A percentile compares a stretch with the other conserved stretches of the same genome.
phyloP scores from a whole-genome alignment of 2,888 invertebrate genomes.

The Cerceris rybyensis region DNA sequence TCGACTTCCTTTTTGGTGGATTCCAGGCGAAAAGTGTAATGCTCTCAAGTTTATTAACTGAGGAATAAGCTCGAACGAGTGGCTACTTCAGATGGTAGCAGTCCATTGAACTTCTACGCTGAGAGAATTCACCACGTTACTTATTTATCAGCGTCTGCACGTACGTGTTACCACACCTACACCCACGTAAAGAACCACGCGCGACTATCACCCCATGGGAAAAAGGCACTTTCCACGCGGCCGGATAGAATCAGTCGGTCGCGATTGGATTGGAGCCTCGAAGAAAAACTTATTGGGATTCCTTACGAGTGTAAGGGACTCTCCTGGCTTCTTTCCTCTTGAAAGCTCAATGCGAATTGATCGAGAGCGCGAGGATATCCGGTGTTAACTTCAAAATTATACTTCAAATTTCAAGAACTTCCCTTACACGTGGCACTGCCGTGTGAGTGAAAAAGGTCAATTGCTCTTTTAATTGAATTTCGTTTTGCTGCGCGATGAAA shows the following conservation, averaged over 20 bases:
- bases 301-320: constrained; percentile 61
- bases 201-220: constrained; percentile 55
- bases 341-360: constrained; percentile 42
- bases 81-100: constrained; percentile 22
- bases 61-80: constrained; percentile 31
- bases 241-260: constrained; percentile 61
- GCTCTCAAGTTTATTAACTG: constrained; percentile 63
- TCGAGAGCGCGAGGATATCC: constrained; percentile 41
- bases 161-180: constrained; percentile 31
- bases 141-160: constrained; percentile 64
- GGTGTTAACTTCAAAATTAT: constrained; percentile 33
- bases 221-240: constrained; percentile 64
- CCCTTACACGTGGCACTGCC: too few relatives aligned
- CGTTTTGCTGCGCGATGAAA: too few relatives aligned
- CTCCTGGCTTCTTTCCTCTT: constrained; percentile 37
- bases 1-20: not conserved
- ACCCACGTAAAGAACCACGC: constrained; percentile 43
- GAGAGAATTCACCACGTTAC: constrained; percentile 66
- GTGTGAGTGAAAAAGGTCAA: too few relatives aligned
- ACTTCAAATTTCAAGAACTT: constrained; percentile 25
- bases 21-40: not conserved
- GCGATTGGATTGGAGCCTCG: constrained; percentile 65
- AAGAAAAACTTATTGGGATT: constrained; percentile 70
- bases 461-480: too few relatives aligned
- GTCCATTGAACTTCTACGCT: constrained; percentile 59